Conservation (phyloP, 1,140 invertebrate genomes). For the Drosophila kurseongensis region DNA sequence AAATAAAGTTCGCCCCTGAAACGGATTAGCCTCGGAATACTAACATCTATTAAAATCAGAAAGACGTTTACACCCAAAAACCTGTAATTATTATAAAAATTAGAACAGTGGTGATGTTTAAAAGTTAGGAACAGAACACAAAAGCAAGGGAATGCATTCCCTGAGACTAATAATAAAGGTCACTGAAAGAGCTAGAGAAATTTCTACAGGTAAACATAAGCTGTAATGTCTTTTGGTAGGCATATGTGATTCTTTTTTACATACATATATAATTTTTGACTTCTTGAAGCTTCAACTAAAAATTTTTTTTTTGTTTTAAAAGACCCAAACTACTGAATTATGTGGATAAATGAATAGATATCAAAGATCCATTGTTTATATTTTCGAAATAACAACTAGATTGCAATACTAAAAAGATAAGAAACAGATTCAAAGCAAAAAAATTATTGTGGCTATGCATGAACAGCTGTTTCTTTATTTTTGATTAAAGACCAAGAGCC, state of each 20-base stretch:
- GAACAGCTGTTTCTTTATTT: constrained; percentile 10
- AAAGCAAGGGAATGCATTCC: constrained; percentile 18
- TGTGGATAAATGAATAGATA: too few relatives aligned
- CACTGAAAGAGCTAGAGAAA: constrained; percentile 12
- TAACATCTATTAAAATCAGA: not conserved
- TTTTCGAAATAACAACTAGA: too few relatives aligned
- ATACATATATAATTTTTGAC: not conserved
- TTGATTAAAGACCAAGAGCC: constrained; percentile 10
- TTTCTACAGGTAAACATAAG: constrained; percentile 1
- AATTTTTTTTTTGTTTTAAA: too few relatives aligned
- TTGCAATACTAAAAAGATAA: too few relatives aligned
- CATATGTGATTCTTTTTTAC: not conserved
- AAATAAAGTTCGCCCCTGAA: not conserved
- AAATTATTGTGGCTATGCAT: not conserved
- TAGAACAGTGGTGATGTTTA: constrained; percentile 5
- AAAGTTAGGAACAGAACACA: not conserved
- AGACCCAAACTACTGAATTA: too few relatives aligned
- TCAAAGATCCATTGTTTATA: too few relatives aligned
- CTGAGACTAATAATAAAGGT: not conserved
- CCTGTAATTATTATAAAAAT: constrained; percentile 16
- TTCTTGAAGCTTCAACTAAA: not conserved
- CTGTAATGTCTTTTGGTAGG: not conserved
- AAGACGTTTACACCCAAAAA: constrained; percentile 18
- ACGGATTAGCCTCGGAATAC: not conserved
- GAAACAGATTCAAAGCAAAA: too few relatives aligned